These are phyloP conservation scores for Eptatretus burgeri DNA, from an alignment of 2,113 vertebrate genomes.

Conservation along the genomic window DNA sequence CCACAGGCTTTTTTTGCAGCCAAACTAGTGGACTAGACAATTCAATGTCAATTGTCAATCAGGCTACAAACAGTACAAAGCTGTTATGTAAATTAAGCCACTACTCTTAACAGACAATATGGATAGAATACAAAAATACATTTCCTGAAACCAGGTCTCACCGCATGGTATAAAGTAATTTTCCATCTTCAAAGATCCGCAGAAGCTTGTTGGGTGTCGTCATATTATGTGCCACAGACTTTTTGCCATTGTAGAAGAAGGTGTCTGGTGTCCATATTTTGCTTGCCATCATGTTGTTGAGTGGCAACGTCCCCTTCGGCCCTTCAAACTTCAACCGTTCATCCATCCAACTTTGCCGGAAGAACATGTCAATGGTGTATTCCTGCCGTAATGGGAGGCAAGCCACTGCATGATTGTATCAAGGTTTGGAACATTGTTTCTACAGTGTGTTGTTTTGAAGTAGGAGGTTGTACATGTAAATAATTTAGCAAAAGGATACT, in stretches of 20 bases:
- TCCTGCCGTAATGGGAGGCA: constrained; percentile 22
- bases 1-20: too few relatives aligned
- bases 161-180: constrained; percentile 88
- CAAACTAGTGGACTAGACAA: too few relatives aligned
- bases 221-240: constrained; percentile 96
- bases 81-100: too few relatives aligned
- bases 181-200: constrained; percentile 76
- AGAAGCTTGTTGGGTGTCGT: constrained; percentile 97
- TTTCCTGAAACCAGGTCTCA: constrained; percentile 13
- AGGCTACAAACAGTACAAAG: too few relatives aligned
- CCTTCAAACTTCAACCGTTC: constrained; percentile 72
- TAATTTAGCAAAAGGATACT: too few relatives aligned
- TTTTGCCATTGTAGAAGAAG: constrained; percentile 95
- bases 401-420: too few relatives aligned
- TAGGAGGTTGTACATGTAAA: too few relatives aligned
- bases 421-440: too few relatives aligned
- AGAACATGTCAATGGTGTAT: constrained; percentile 95
- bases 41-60: too few relatives aligned
- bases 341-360: constrained; percentile 88
- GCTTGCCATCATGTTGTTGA: constrained; percentile 97
- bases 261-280: constrained; percentile 99
- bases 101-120: too few relatives aligned
- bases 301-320: constrained; percentile 74
- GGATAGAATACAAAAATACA: too few relatives aligned
- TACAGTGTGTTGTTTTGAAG: too few relatives aligned